Base-by-base conservation (phyloP, 2,888 invertebrate genomes). In the Trachelus iudaicus region DNA sequence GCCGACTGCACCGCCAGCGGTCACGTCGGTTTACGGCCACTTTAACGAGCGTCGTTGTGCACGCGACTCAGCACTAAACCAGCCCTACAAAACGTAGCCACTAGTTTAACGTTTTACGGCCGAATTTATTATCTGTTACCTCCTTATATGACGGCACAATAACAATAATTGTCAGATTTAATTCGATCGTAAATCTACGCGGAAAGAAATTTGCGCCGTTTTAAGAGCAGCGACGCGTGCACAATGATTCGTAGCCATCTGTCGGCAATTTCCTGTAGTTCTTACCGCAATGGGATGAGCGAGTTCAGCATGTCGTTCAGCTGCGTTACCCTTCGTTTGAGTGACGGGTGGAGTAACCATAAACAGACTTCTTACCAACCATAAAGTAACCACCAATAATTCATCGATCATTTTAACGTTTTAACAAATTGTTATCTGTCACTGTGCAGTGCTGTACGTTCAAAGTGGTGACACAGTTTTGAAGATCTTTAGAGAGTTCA, bases 51-150 rank as follows among this genome's bases (percentile, higher is more conserved):
- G 84, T 84, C 84, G 88, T 89, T 89, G 56, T 56, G 89, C 91
- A 91, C 90, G 91, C 91, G 90, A 91, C 89, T 90, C 90, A 86
- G 88, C 89, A 90, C 90, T 91, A 91, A 91, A 90, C 87, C 89
- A 87, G 86, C 89, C 89, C 90, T 90, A 91, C 91, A 89, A 89
- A 91, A 90, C 89, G 87, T 87, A 88, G 88, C 88, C 89, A 90
- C 90, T 90, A 91, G 90, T 90, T 91, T 87, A 90, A 88, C 89
- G 89, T 90, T 91, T 91, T 91, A 91, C 87, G 90, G 87, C 84
- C 85, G 85, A 89, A 91, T 91, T 91, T 91, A 91, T 91, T 91
- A 91, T 91, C 91, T 91, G 91, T 90, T 91, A 90, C 88, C 91
- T 90, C 88, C 90, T 91, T 90, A 90, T 90, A 90, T 89, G 90